phyloP scores from a whole-genome alignment of 2,888 invertebrate species.

The Rhingia rostrata region DNA sequence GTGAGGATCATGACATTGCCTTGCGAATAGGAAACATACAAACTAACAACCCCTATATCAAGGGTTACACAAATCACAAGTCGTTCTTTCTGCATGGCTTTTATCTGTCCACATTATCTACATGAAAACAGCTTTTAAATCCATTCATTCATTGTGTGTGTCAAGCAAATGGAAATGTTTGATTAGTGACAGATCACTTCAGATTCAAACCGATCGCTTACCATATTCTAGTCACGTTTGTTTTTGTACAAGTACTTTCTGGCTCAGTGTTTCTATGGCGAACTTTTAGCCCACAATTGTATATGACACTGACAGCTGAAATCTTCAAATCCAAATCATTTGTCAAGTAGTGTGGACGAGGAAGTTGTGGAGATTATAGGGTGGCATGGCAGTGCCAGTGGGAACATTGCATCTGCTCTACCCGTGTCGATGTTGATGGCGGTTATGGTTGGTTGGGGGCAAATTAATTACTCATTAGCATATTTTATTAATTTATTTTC shows the following conservation, averaged over 20 bases:
- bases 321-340: background rate
- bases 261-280: background rate
- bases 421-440: conserved; percentile 25
- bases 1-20: conserved; percentile 46
- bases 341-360: no score
- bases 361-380: no score
- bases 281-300: conserved; percentile 9
- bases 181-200: conserved; percentile 63
- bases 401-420: background rate
- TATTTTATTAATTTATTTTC: conserved; percentile 70
- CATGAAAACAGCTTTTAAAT: conserved; percentile 17
- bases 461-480: conserved; percentile 71
- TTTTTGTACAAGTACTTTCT: background rate
- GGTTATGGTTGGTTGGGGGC: conserved; percentile 64
- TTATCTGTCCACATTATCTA: conserved; percentile 37
- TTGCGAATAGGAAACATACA: background rate
- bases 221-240: conserved; percentile 28
- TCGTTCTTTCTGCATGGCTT: conserved; percentile 22
- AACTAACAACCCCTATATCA: conserved; percentile 21
- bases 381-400: background rate
- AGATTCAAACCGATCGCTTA: conserved; percentile 40
- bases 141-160: conserved; percentile 45
- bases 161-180: conserved; percentile 51
- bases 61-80: conserved; percentile 39
- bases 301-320: conserved; percentile 1